phyloP scores from a whole-genome alignment of 2,797 vertebrate genomes.

The Gambelia wislizenii region DNA sequence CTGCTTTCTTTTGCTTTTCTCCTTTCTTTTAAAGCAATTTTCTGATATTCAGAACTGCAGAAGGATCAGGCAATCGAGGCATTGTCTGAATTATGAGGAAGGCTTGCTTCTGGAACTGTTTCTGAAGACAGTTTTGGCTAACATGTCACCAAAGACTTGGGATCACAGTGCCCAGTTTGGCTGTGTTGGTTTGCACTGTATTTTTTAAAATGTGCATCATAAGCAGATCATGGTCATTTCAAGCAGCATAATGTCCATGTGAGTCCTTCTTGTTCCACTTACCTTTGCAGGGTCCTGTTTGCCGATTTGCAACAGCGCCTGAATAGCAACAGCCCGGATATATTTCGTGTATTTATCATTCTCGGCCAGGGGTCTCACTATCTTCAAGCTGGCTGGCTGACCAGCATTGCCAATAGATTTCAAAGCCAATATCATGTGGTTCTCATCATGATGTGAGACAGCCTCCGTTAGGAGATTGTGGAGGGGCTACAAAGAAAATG shows the following conservation, averaged over 20 bases:
- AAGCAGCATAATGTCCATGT: rapidly evolving
- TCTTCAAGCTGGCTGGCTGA: conserved; percentile 86
- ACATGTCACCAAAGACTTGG: neutral
- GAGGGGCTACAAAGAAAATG: conserved; percentile 80
- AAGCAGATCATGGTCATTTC: neutral
- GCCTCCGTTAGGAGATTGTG: conserved; percentile 82
- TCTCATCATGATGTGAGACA: conserved; percentile 75
- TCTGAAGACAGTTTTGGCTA: neutral
- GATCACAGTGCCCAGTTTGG: neutral
- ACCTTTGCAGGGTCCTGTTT: conserved; percentile 83
- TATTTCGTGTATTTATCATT: conserved; percentile 74
- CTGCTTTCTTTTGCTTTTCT: neutral
- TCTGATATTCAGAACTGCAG: neutral
- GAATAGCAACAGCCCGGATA: conserved; percentile 83
- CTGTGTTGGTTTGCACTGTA: neutral
- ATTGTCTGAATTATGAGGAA: neutral
- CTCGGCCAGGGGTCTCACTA: conserved; percentile 84
- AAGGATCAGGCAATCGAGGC: too few species aligned
- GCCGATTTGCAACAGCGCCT: conserved; percentile 85
- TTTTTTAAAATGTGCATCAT: neutral
- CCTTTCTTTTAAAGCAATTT: neutral
- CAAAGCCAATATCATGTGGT: conserved; percentile 83
- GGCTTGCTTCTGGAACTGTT: neutral
- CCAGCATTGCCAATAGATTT: conserved; percentile 89
- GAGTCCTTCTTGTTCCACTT: conserved; percentile 60